Conservation (phyloP, 2,113 vertebrate species). For the Tamias sibiricus region DNA sequence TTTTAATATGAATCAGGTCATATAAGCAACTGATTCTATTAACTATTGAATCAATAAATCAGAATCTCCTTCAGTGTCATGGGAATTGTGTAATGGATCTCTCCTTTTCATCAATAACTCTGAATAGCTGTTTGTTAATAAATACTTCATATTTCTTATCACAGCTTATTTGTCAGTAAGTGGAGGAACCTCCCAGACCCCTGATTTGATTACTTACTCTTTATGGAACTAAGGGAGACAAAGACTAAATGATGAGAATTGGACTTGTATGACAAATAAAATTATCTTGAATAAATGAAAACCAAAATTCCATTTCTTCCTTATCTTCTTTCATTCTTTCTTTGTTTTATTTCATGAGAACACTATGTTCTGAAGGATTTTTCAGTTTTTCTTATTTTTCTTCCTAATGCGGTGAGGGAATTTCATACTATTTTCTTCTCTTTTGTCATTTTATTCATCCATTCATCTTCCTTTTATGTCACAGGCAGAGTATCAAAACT, state of each 20-base stretch:
- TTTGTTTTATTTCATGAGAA: conserved; percentile 9
- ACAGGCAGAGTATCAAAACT: background rate
- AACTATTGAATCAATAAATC: conserved; percentile 73
- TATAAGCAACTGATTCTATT: conserved; percentile 73
- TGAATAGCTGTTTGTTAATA: conserved; percentile 70
- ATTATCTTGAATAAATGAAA: conserved; percentile 40
- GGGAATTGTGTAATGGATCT: conserved; percentile 62
- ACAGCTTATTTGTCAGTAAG: conserved; percentile 38
- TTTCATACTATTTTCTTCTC: background rate
- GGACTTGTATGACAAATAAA: background rate
- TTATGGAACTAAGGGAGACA: background rate
- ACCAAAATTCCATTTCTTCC: background rate
- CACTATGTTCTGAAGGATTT: background rate
- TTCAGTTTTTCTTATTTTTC: conserved; percentile 35
- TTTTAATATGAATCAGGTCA: conserved; percentile 63
- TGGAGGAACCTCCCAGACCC: background rate
- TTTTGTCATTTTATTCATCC: background rate
- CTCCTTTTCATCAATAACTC: conserved; percentile 75
- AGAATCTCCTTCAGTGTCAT: conserved; percentile 47
- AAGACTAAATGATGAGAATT: background rate
- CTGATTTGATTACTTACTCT: background rate
- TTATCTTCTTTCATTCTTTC: background rate
- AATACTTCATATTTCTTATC: conserved; percentile 74
- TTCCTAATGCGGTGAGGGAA: background rate
- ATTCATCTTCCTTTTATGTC: background rate